A percentile compares a stretch with the other conserved stretches of the same genome.
Conservation (phyloP, 2,113 vertebrate genomes). For the Sisor rabdophorus region DNA sequence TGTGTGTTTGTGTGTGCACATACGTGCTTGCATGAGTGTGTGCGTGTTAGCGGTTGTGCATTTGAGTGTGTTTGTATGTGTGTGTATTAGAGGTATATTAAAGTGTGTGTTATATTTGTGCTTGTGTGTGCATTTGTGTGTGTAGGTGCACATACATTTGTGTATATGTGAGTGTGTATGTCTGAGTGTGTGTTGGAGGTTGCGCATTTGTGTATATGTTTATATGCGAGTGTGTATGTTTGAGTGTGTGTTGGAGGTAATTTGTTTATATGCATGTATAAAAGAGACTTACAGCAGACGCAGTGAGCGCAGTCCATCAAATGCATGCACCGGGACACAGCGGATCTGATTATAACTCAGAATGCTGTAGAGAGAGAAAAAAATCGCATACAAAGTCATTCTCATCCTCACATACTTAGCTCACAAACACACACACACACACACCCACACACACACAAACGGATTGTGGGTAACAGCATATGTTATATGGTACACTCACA, state of each 20-base stretch:
- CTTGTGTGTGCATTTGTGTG: no score
- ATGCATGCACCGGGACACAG: constrained; percentile 87
- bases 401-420: neutral
- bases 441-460: constrained; percentile 19
- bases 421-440: constrained; percentile 8
- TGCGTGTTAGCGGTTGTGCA: no score
- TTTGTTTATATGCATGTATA: no score
- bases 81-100: no score
- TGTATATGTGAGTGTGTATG: neutral
- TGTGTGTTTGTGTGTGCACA: no score
- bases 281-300: constrained; percentile 85
- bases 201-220: no score
- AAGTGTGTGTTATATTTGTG: no score
- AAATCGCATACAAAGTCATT: neutral
- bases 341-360: constrained; percentile 93
- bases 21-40: no score
- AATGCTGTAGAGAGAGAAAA: constrained; percentile 68
- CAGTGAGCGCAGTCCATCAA: constrained; percentile 84
- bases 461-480: constrained; percentile 9
- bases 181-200: neutral
- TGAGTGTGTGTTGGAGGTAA: no score
- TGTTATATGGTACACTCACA: constrained; percentile 70
- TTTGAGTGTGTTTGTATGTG: no score
- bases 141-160: no score
- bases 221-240: no score